Evolutionary conservation across 2,113 vertebrate species (phyloP).

Genomic region (Laterallus jamaicensis): DNA sequence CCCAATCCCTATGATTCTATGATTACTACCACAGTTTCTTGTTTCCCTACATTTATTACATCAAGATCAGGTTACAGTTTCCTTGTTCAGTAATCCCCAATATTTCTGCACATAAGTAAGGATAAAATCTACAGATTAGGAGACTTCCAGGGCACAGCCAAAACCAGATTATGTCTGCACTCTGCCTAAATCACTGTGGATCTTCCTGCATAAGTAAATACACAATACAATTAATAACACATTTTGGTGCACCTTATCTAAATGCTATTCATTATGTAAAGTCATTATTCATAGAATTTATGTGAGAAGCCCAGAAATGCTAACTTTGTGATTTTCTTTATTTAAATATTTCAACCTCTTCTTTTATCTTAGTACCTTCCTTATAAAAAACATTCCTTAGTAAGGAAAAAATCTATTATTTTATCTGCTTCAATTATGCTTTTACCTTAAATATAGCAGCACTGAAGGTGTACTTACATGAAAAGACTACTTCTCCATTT

Average conservation of each 20-base stretch:
- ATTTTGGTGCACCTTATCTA: background rate
- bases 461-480: fast-evolving
- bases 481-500: background rate
- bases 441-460: background rate
- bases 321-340: background rate
- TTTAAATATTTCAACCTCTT: background rate
- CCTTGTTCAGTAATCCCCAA: background rate
- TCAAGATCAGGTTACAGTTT: background rate
- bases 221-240: background rate
- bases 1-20: too few relatives aligned
- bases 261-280: background rate
- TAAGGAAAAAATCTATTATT: background rate
- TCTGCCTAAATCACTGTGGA: background rate
- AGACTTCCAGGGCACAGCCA: background rate
- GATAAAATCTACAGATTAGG: background rate
- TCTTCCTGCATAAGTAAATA: background rate
- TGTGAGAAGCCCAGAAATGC: background rate
- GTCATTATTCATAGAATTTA: background rate
- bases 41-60: background rate
- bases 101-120: background rate
- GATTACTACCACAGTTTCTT: background rate
- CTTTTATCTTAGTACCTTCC: background rate
- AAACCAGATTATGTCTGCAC: background rate
- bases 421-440: background rate
- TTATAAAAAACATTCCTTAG: background rate